Evolutionary conservation across 23 tunicate genomes (phyloP).

Genomic region (Aplidium turbinatum): DNA sequence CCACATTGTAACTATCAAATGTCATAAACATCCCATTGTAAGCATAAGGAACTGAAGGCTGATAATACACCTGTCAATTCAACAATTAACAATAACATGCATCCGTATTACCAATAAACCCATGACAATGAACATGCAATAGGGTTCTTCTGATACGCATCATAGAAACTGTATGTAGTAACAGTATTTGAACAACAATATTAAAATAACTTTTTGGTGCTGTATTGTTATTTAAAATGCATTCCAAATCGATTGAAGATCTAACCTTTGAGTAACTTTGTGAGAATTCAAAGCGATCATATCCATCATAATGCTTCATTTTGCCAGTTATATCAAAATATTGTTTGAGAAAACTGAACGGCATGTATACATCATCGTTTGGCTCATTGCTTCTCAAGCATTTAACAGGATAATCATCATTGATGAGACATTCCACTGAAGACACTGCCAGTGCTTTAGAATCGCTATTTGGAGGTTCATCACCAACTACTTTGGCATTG

Average conservation of each 20-base stretch:
- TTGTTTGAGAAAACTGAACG: slow-evolving; percentile 70
- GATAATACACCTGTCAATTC: no score
- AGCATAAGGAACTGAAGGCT: slow-evolving; percentile 48
- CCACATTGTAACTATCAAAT: slow-evolving; percentile 84
- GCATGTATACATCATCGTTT: slow-evolving; percentile 59
- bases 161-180: no score
- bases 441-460: slow-evolving; percentile 1
- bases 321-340: slow-evolving; percentile 89
- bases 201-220: neutral
- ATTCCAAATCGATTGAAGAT: neutral
- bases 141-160: no score
- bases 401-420: slow-evolving; percentile 67
- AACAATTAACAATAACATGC: no score
- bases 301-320: slow-evolving; percentile 91
- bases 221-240: neutral
- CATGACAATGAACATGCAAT: no score
- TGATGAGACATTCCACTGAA: slow-evolving; percentile 69
- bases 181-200: neutral
- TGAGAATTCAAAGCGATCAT: slow-evolving; percentile 87
- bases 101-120: no score
- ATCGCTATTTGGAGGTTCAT: slow-evolving; percentile 61
- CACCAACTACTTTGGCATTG: slow-evolving; percentile 1
- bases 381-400: slow-evolving; percentile 40
- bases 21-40: slow-evolving; percentile 81
- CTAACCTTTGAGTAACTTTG: slow-evolving; percentile 73